Evolutionary conservation across 2,888 invertebrate genomes (phyloP).

Genomic region (Argyra leucocephala): DNA sequence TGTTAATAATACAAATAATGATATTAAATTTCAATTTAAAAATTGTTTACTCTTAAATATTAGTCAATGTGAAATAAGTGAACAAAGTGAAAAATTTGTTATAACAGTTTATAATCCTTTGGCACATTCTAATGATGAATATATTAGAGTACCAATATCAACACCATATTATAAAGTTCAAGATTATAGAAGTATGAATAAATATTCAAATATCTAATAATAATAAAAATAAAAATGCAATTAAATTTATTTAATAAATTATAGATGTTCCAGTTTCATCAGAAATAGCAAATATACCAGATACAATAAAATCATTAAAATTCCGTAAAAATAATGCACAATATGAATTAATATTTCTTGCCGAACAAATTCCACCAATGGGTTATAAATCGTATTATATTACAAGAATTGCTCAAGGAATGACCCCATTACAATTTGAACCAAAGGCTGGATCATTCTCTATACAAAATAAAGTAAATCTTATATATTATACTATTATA

Average conservation of each 20-base stretch:
- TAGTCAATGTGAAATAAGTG: conserved; percentile 59
- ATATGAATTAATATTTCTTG: conserved; percentile 64
- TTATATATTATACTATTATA: too few relatives aligned
- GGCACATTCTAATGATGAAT: conserved; percentile 51
- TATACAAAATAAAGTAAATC: conserved; percentile 45
- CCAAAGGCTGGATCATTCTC: conserved; percentile 26
- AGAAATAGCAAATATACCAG: conserved; percentile 57
- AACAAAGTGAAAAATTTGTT: conserved; percentile 51
- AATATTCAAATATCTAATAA: not conserved
- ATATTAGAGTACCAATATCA: conserved; percentile 55
- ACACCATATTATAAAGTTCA: conserved; percentile 50
- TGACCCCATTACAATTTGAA: conserved; percentile 25
- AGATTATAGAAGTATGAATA: conserved; percentile 51
- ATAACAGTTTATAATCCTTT: conserved; percentile 58
- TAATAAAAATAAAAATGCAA: not conserved
- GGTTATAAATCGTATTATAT: conserved; percentile 57
- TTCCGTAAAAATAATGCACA: conserved; percentile 55
- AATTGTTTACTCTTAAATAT: conserved; percentile 63
- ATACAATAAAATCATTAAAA: conserved; percentile 48
- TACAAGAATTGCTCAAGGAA: conserved; percentile 23
- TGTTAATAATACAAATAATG: conserved; percentile 21
- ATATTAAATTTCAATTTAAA: conserved; percentile 39
- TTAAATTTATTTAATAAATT: not conserved
- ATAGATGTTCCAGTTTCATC: conserved; percentile 30
- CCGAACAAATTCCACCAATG: conserved; percentile 53